Evolutionary conservation across 2,113 vertebrate species (phyloP), one percentile per base, ranked within the genome.

Genomic region (Zeus faber): DNA sequence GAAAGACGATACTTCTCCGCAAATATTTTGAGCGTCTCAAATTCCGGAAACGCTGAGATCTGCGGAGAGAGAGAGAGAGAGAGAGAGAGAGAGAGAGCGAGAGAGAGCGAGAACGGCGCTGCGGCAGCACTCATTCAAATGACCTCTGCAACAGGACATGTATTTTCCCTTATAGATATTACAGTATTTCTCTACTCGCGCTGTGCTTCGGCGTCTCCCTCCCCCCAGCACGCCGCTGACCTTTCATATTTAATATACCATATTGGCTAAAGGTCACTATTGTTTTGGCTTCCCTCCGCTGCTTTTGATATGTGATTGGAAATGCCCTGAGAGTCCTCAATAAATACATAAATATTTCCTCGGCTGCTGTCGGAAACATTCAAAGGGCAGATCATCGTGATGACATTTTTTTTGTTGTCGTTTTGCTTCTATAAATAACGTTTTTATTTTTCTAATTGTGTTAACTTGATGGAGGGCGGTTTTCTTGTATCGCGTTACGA

Each of bases 231-330:
- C 50, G 29, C 48, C 17, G 40, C 41, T 88, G 87, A 90, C 88
- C 87, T 91, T 91, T 89, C 74, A 74, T 83, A 85, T 88, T 83
- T 87, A 76, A 83, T 87, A 84, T 82, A 81, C 57, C 69, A 78
- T 87, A 85, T 87, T 85, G 81, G 80, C 51, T 83, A 91, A 90
- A 91, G 89, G 89, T 90, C 87, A 87, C 29, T 20, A 53, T 77
- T 87, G 87, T 85, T 88, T 89, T 87, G 84, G 72, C 80, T 84
- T 70, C 74, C 74, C 79, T 80, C 76, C 60, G 58, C 83, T 74
- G 83, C 70, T 85, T 90, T 79, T 87, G 83, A 86, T 87, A 73
- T 84, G 72, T 61, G 70, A 85, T 79, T 76, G 76, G 67, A 88
- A 85, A 84, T 68, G 77, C 70, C 58, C 57, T 31, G 59, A 46